Conservation (phyloP, 2,888 invertebrate genomes). For the Zygaena filipendulae region DNA sequence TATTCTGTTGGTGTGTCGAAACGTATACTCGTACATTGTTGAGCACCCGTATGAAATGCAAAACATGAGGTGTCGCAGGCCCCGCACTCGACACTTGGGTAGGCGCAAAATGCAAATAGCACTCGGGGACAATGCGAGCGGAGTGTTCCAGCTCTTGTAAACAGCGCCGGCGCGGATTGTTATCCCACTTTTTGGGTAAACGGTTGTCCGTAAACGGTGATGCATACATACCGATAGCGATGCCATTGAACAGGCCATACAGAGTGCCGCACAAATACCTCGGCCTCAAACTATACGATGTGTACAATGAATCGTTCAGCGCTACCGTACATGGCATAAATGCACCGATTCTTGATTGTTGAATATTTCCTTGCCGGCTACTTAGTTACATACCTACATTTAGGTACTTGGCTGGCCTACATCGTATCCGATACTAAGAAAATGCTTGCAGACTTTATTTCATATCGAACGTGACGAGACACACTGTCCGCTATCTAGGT, state of each 20-base stretch:
- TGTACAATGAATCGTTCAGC: conserved; percentile 53
- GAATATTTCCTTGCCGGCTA: conserved; percentile 40
- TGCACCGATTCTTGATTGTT: conserved; percentile 36
- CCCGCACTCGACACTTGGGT: conserved; percentile 18
- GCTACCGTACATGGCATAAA: conserved; percentile 50
- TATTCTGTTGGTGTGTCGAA: too few species aligned
- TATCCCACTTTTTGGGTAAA: conserved; percentile 67
- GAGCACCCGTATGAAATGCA: too few species aligned
- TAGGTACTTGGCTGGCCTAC: too few species aligned
- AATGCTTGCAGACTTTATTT: too few species aligned
- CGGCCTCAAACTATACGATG: too few species aligned
- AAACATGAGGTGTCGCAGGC: too few species aligned
- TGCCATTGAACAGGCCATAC: too few species aligned
- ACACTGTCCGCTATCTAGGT: too few species aligned
- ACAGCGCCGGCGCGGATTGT: conserved; percentile 53
- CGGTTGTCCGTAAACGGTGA: conserved; percentile 53
- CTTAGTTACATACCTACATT: conserved; percentile 10
- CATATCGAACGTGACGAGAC: too few species aligned
- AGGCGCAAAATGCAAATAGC: conserved; percentile 59
- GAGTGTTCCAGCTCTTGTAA: conserved; percentile 60
- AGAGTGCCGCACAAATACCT: conserved; percentile 55
- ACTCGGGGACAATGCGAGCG: conserved; percentile 54
- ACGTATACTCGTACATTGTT: background rate
- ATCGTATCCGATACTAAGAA: too few species aligned
- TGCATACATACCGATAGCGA: too few species aligned